A percentile compares a stretch with the other conserved stretches of the same genome.
Evolutionary conservation across 35 echinoderm and acorn worm species (phyloP).

Genomic region (Apostichopus californicus): DNA sequence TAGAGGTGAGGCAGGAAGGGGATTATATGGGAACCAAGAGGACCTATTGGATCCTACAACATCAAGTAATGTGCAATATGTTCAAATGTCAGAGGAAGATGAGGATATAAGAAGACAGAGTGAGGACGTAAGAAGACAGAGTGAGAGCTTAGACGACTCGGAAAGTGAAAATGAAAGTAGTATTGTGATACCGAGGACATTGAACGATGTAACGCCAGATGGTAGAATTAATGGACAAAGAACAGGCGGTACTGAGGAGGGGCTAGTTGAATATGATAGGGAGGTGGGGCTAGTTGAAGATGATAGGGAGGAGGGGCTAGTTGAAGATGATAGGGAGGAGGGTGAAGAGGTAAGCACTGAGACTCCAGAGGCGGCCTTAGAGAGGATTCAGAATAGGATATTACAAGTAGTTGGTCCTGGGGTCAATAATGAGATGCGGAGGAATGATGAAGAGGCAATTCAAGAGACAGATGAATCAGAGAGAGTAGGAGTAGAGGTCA

Average conservation of each 20-base stretch:
- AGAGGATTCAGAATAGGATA: slow-evolving; percentile 25
- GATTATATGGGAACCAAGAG: neutral
- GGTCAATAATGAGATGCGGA: neutral
- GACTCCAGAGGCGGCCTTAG: slow-evolving; percentile 20
- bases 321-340: neutral
- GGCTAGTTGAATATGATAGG: no score
- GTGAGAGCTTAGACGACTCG: slow-evolving; percentile 8
- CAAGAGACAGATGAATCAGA: neutral
- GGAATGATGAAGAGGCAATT: neutral
- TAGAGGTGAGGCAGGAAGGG: neutral
- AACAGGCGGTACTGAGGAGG: neutral
- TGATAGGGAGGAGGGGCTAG: neutral
- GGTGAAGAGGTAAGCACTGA: neutral
- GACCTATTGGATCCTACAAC: neutral
- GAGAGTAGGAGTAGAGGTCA: neutral
- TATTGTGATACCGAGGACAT: slow-evolving; percentile 74
- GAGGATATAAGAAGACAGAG: slow-evolving; percentile 31
- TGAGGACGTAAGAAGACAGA: slow-evolving; percentile 17
- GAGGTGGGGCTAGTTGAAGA: no score
- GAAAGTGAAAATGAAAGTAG: slow-evolving; percentile 43
- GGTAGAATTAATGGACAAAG: no score
- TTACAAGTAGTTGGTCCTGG: slow-evolving; percentile 13
- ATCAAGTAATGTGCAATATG: slow-evolving; percentile 14
- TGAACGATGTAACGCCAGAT: slow-evolving; percentile 82
- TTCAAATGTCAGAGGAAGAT: neutral